These are phyloP conservation scores for Drosophila buzzatii DNA, from an alignment of 2,888 invertebrate genomes.

Conservation along the genomic window DNA sequence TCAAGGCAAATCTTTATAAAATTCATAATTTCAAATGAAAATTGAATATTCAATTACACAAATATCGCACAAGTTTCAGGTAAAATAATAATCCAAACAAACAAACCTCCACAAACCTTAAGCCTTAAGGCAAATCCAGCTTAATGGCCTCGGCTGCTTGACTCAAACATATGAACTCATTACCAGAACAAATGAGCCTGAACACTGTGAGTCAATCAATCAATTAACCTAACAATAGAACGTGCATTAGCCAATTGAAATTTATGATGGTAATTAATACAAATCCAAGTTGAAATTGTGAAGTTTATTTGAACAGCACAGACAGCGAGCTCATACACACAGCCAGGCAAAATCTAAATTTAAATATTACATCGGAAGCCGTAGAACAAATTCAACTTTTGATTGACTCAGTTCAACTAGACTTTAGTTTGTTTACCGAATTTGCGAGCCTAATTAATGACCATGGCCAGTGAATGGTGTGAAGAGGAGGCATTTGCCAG, in stretches of 20 bases:
- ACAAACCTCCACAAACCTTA: no score
- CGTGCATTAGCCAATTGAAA: slow-evolving; percentile 38
- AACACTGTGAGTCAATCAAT: slow-evolving; percentile 24
- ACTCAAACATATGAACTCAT: slow-evolving; percentile 3
- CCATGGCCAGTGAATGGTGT: slow-evolving; percentile 27
- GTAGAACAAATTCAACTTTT: not conserved
- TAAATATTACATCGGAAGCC: not conserved
- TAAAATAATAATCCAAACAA: not conserved
- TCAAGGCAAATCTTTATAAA: no score
- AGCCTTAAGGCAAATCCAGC: not conserved
- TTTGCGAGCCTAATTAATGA: slow-evolving; percentile 59
- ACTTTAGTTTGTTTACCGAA: slow-evolving; percentile 33
- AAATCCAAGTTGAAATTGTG: not conserved
- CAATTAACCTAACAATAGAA: slow-evolving; percentile 23
- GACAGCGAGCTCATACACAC: not conserved
- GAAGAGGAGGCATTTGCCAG: slow-evolving; percentile 30
- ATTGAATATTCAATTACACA: no score
- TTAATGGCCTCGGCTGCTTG: not conserved
- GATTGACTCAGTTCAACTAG: slow-evolving; percentile 27
- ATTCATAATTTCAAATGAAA: no score
- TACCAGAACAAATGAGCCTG: slow-evolving; percentile 16
- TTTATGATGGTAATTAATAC: slow-evolving; percentile 31
- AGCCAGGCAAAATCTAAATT: not conserved
- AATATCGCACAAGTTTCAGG: not conserved
- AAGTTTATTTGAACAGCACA: not conserved